These are phyloP conservation scores for Geotrupes spiniger DNA, from an alignment of 2,888 invertebrate genomes.

Conservation along the genomic window DNA sequence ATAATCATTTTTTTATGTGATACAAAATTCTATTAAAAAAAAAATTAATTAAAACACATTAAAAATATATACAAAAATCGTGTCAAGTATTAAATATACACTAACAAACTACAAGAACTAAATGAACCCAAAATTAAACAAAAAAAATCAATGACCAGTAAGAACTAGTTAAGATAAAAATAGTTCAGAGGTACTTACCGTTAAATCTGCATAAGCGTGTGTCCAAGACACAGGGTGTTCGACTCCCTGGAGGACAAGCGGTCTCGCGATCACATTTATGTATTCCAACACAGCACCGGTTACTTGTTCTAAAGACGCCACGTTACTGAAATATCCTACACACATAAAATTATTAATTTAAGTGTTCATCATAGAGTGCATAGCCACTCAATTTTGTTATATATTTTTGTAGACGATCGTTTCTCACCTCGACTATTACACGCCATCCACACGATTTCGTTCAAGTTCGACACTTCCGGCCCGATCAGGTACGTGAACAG, in stretches of 20 bases:
- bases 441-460: constrained; percentile 91
- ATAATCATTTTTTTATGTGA: constrained; percentile 40
- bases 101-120: too few relatives aligned
- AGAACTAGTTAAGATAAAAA: too few relatives aligned
- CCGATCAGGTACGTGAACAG: constrained; percentile 96
- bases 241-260: constrained; percentile 70
- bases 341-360: too few relatives aligned
- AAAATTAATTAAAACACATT: too few relatives aligned
- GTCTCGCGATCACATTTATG: constrained; percentile 88
- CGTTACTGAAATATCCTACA: constrained; percentile 88
- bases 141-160: too few relatives aligned
- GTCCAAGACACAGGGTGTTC: constrained; percentile 92
- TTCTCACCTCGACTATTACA: constrained; percentile 85
- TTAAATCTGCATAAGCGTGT: constrained; percentile 78
- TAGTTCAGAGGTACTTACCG: constrained; percentile 4
- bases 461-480: constrained; percentile 85
- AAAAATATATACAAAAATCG: too few relatives aligned
- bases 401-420: background rate
- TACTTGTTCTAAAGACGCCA: constrained; percentile 93
- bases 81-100: too few relatives aligned
- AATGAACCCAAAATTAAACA: too few relatives aligned
- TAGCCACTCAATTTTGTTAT: too few relatives aligned
- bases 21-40: too few relatives aligned
- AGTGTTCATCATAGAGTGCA: too few relatives aligned
- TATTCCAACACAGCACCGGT: constrained; percentile 95